These are phyloP conservation scores for Equus quagga DNA, from an alignment of 2,113 vertebrate genomes.

Conservation along the genomic window DNA sequence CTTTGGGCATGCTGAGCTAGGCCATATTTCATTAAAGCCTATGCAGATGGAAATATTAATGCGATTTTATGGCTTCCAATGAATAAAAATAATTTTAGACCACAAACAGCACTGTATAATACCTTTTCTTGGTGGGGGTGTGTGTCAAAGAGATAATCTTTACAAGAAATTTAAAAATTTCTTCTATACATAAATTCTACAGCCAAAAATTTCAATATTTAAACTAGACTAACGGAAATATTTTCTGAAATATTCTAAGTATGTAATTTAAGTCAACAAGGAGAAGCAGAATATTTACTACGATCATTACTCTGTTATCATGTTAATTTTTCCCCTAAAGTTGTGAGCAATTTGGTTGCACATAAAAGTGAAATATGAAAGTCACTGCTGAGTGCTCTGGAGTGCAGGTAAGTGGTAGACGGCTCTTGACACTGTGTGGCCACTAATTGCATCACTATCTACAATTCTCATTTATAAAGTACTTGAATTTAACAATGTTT, in stretches of 20 bases:
- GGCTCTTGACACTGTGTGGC: neutral
- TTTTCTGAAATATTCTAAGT: conserved; percentile 51
- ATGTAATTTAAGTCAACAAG: conserved; percentile 62
- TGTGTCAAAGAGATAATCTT: neutral
- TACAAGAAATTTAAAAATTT: conserved; percentile 42
- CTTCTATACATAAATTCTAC: conserved; percentile 20
- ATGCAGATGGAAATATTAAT: neutral
- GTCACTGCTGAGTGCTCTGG: neutral
- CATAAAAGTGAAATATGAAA: conserved; percentile 74
- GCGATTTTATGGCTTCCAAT: neutral
- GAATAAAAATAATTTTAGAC: neutral
- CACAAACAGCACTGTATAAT: neutral
- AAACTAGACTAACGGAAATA: conserved; percentile 37
- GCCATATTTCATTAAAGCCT: neutral
- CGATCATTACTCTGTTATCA: conserved; percentile 46
- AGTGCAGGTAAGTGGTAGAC: conserved; percentile 58
- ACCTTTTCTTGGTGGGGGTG: neutral
- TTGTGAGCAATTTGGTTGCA: conserved; percentile 53
- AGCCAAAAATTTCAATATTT: conserved; percentile 44
- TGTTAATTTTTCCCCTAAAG: conserved; percentile 46
- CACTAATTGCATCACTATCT: neutral
- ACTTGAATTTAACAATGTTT: conserved; percentile 64
- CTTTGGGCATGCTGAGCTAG: neutral
- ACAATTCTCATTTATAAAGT: conserved; percentile 65
- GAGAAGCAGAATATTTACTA: conserved; percentile 63